phyloP scores from a whole-genome alignment of 2,797 vertebrate species.

The Eutrigla gurnardus region DNA sequence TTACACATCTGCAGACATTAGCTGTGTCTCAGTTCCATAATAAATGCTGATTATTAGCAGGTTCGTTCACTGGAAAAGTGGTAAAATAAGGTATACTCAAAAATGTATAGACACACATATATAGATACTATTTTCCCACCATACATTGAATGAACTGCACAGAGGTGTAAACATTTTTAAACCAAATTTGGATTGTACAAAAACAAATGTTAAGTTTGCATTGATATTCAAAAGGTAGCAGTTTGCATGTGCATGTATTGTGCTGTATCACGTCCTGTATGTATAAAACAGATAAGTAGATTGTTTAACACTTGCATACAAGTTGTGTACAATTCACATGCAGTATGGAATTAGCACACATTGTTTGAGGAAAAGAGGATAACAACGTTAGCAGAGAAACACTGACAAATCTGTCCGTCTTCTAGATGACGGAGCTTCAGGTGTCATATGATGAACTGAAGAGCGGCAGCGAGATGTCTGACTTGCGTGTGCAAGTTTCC shows the following conservation, averaged over 20 bases:
- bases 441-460: conserved; percentile 68
- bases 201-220: neutral
- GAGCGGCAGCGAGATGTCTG: conserved; percentile 67
- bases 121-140: neutral
- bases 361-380: neutral
- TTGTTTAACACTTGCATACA: neutral
- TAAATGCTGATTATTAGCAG: neutral
- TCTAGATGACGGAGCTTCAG: conserved; percentile 78
- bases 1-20: neutral
- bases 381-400: neutral
- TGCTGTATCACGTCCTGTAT: neutral
- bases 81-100: neutral
- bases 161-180: neutral
- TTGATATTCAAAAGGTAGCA: neutral
- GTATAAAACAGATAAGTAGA: too few relatives aligned
- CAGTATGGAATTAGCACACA: neutral
- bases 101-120: neutral
- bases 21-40: neutral
- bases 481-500: conserved; percentile 60
- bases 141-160: neutral
- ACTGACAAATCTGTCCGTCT: conserved; percentile 35
- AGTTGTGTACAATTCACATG: too few relatives aligned
- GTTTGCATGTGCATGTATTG: neutral
- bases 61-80: neutral
- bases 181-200: neutral